These are phyloP conservation scores for Equus quagga DNA, from an alignment of 2,113 vertebrate species.

Conservation along the genomic window DNA sequence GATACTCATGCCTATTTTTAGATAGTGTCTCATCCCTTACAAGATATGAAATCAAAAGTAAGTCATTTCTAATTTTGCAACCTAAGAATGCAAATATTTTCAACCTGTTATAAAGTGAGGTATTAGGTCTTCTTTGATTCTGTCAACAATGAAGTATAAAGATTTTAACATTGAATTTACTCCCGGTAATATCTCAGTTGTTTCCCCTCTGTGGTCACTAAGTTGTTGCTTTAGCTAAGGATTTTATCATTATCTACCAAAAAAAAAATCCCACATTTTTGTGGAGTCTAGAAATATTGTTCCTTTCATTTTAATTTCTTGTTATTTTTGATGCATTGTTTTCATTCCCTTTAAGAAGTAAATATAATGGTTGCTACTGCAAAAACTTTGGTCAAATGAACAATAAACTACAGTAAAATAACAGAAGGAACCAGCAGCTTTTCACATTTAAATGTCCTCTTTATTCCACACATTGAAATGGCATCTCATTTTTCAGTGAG, in stretches of 20 bases:
- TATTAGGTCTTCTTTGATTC: background rate
- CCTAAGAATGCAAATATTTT: background rate
- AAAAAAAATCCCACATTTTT: constrained; percentile 12
- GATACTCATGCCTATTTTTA: background rate
- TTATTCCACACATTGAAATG: constrained; percentile 54
- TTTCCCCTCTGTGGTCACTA: background rate
- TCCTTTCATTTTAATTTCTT: constrained; percentile 51
- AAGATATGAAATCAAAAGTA: background rate
- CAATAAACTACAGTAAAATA: background rate
- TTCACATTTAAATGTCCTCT: constrained; percentile 61
- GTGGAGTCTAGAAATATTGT: background rate
- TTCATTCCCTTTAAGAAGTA: background rate
- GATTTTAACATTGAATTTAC: background rate
- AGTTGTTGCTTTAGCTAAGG: constrained; percentile 35
- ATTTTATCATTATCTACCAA: constrained; percentile 44
- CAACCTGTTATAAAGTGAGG: background rate
- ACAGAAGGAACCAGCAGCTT: background rate
- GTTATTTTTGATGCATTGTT: constrained; percentile 35
- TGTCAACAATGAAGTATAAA: background rate
- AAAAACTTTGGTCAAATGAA: constrained; percentile 45
- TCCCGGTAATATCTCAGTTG: background rate
- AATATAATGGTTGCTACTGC: background rate
- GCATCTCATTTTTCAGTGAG: constrained; percentile 70
- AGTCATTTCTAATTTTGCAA: background rate
- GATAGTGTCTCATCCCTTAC: background rate